A percentile compares a stretch with the other conserved stretches of the same genome.
Evolutionary conservation across 1,140 invertebrate species (phyloP).

Genomic region (Drosophila kanapiae): DNA sequence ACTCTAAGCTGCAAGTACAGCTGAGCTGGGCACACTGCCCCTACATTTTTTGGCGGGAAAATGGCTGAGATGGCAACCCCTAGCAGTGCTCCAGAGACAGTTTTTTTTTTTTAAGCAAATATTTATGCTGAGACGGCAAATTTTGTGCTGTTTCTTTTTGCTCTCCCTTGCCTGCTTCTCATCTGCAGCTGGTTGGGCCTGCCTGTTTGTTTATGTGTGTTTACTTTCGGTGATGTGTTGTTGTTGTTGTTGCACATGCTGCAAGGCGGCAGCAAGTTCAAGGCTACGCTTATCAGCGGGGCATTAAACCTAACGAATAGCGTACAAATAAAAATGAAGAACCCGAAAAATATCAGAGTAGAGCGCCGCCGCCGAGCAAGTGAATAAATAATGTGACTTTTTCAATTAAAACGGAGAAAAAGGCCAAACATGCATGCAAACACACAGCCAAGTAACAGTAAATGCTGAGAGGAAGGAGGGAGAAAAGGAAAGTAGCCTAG

Average conservation of each 20-base stretch:
- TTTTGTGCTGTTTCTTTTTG: conserved; percentile 16
- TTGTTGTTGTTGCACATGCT: conserved; percentile 38
- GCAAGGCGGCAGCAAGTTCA: conserved; percentile 61
- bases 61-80: background rate
- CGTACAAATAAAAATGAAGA: conserved; percentile 39
- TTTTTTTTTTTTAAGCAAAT: conserved; percentile 24
- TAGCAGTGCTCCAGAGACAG: background rate
- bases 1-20: background rate
- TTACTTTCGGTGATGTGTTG: conserved; percentile 42
- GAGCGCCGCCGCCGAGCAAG: background rate
- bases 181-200: conserved; percentile 60
- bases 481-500: conserved; percentile 20
- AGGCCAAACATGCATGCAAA: conserved; percentile 33
- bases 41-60: conserved; percentile 5
- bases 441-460: conserved; percentile 3
- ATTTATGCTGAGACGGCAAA: conserved; percentile 53
- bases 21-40: background rate
- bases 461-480: background rate
- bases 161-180: conserved; percentile 7
- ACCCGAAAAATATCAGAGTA: conserved; percentile 24
- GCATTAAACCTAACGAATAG: conserved; percentile 58
- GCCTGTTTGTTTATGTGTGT: conserved; percentile 62
- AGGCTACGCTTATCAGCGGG: conserved; percentile 74
- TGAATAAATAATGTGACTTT: conserved; percentile 64
- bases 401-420: conserved; percentile 50